These are phyloP conservation scores for Ganaspis sp. DNA, from an alignment of 1,140 invertebrate species.

Conservation along the genomic window DNA sequence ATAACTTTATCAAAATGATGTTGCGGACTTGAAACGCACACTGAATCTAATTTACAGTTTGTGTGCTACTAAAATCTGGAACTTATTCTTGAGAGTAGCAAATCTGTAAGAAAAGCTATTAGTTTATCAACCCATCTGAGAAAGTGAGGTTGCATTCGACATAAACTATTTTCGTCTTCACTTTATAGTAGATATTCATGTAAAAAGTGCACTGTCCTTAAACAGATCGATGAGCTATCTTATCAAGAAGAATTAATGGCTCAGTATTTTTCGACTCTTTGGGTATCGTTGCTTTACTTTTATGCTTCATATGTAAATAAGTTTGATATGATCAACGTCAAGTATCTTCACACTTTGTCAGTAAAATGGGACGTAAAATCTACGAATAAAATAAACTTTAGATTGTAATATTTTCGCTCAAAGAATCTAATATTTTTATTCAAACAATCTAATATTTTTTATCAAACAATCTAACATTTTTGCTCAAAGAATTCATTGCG, in stretches of 20 bases:
- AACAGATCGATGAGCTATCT: neutral
- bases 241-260: neutral
- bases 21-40: neutral
- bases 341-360: neutral
- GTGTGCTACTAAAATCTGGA: neutral
- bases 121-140: conserved; percentile 1
- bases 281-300: neutral
- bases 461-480: too few species aligned
- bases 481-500: too few species aligned
- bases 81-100: neutral
- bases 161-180: neutral
- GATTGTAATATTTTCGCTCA: neutral
- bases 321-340: neutral
- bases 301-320: conserved; percentile 2
- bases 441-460: too few species aligned
- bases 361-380: neutral
- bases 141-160: neutral
- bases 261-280: neutral
- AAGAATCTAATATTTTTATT: too few species aligned
- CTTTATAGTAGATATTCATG: neutral
- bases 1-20: conserved; percentile 20
- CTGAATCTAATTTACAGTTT: neutral
- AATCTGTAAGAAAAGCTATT: neutral
- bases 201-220: neutral
- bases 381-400: neutral